Evolutionary conservation across 2,797 vertebrate species (phyloP), one percentile per base, ranked within the genome.

Genomic region (Sebastes minor): DNA sequence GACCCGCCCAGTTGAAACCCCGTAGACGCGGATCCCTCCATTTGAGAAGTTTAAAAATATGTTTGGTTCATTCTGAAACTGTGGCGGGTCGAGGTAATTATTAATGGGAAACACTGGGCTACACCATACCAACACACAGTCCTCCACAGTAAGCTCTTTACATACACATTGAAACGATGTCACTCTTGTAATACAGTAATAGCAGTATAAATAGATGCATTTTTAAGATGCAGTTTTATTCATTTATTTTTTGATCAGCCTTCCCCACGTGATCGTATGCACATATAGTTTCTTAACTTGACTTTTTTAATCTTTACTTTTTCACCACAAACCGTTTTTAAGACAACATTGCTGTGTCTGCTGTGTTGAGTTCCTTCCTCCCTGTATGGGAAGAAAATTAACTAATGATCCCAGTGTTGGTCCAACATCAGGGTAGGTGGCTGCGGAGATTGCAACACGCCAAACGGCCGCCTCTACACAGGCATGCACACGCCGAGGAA

Each of bases 361-460:
- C 74, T 33, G 25, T 28, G 77, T 71, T 28, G 28, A 23, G 60
- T 23, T 72, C 83, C 62, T 42, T 78, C 16, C 59, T 76, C 72
- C 59, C 76, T 63, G 55, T 30, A 69, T 68, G 75, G 30, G 53
- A 79, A 66, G 46, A 70, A 76, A 88, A 88, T 78, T 68, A 74
- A 22, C 69, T 76, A 84, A 91, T 86, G 63, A 22, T 88, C 80
- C 28, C 32, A 33, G 60, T 91, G 33, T 92, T 89, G 71, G 81
- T 83, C 62, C 60, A 94, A 92, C 87, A 92, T 82, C 72, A 88
- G 83, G 80, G 89, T 77, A 49, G 88, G 83, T 77, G 82, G 72
- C 78, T 81, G 82, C 35, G 53, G 70, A 82, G 75, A 87, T 64
- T 22, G 35, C 33, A 84, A 78, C 49, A 68, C 71, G 72, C 57